Evolutionary conservation across 2,888 invertebrate genomes (phyloP).

Genomic region (Mythimna lalbum): DNA sequence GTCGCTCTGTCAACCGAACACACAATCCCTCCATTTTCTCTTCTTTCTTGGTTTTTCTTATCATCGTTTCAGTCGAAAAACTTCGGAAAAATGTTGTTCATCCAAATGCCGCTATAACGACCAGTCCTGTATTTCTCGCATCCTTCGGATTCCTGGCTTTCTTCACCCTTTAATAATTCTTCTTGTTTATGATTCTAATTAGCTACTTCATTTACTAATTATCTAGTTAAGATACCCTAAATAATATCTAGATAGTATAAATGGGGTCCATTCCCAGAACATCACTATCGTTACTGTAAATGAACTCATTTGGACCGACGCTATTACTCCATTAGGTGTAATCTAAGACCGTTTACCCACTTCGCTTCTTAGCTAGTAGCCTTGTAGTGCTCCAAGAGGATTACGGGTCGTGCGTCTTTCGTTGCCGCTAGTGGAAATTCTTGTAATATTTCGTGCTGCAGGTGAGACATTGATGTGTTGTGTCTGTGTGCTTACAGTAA

Average conservation of each 20-base stretch:
- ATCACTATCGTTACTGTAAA: background rate
- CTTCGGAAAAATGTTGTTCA: too few relatives aligned
- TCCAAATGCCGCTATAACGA: too few relatives aligned
- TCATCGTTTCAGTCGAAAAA: too few relatives aligned
- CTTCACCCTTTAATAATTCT: background rate
- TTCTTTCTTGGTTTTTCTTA: background rate
- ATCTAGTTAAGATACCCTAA: background rate
- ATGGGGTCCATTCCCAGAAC: background rate
- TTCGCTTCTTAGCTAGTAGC: conserved; percentile 18
- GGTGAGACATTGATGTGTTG: background rate
- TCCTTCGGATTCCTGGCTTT: too few relatives aligned
- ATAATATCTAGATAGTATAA: too few relatives aligned
- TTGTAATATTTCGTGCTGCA: background rate
- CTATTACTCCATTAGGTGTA: conserved; percentile 50
- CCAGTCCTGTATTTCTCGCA: too few relatives aligned
- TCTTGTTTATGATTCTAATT: background rate
- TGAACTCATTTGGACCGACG: conserved; percentile 23
- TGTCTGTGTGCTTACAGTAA: background rate
- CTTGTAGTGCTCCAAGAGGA: conserved; percentile 13
- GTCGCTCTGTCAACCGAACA: too few relatives aligned
- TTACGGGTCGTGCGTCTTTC: conserved; percentile 3
- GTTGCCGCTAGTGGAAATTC: background rate
- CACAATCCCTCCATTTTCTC: background rate
- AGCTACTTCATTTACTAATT: background rate
- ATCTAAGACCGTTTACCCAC: conserved; percentile 29